Evolutionary conservation across 2,113 vertebrate species (phyloP), one percentile per base, ranked within the genome.

Genomic region (Sebastes schlegelii): DNA sequence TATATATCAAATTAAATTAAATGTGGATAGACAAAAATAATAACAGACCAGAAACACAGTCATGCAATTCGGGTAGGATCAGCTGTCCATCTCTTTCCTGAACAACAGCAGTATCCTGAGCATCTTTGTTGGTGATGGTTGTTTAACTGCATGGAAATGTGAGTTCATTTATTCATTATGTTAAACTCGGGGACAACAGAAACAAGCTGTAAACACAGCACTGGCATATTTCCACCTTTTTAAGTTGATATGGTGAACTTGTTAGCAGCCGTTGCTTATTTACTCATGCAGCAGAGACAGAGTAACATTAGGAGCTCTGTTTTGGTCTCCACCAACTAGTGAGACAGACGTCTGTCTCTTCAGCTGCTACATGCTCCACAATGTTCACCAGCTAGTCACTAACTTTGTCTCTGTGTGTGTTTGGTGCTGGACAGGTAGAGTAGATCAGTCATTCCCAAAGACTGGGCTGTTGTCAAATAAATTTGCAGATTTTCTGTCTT

Each of bases 311-410:
- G 34, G 61, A 66, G 45, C 64, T 48, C 45, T 23, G n/a, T 14
- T 66, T 66, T 66, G 45, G 43, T 66, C 64, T 60, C 57, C 57
- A 58, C 57, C 21, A 58, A 12, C 21, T 58, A 5, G 21, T 60
- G 23, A 60, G 23, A 12, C 5, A 60, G 34, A 26, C 4, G 26
- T 60, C 21, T 60, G 57, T 8, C 57, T 60, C 4, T 60, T 26
- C 6, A 60, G 57, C 57, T 60, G 21, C 23, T 26, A 13, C 34
- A 60, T 6, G 23, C 57, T n/a, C 54, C 54, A n/a, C 19, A 1
- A 4, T 10, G 54, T n/a, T 57, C 54, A n/a, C 8, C 0, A n/a
- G 19, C 54, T 10, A 10, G 1, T 55, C 7, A 4, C 52, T 19
- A 48, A 34, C 26, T 34, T 48, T 10, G 46, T 48, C 46, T 11